Base-by-base conservation (phyloP, 2,113 vertebrate genomes). In the Calidris pugnax region DNA sequence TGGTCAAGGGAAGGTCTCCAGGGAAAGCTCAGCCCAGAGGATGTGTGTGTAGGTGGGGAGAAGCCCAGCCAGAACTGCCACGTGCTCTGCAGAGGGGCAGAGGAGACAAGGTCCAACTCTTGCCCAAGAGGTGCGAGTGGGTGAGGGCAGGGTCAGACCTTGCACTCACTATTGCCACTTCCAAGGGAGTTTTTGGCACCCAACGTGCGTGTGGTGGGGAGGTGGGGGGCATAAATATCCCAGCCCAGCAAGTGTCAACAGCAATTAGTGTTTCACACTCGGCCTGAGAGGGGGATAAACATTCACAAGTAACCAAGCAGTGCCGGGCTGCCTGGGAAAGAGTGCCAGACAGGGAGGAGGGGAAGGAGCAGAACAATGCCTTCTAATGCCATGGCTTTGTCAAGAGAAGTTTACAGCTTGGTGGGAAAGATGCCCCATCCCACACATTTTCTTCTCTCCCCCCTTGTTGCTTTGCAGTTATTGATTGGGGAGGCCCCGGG, bases 211-310 rank as follows among this genome's bases (percentile, higher is more conserved):
- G 20, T 41, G 71, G 32, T 48, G 37, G 33, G 53, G 57, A 4
- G 26, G 2, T 17, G 41, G 33, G 10, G 75, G 75, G 60, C 60
- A 64, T 17, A 78, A 59, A 33, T 15, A 45, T 19, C 77, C 83
- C 62, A 13, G 88, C 82, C 84, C 1, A 71, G 88, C 47, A 48
- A 55, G 93, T 92, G 96, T 96, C 92, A 97, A 57, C 95, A 85
- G 94, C 95, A 79, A 97, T 97, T 95, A 97, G 75, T 59, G 86
- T n/a, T 63, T 95, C 93, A 82, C 97, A 90, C 64, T 74, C 12
- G 20, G 57, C 62, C 88, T 11, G 69, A 71, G 92, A 64, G 68
- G 79, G 83, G 37, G 86, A 86, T 72, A 74, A 94, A 87, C 74
- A 53, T 57, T 28, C 90, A 84, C 85, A 85, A 71, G 72, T 59